Evolutionary conservation across 2,113 vertebrate genomes (phyloP).

Genomic region (Cichladusa arquata): DNA sequence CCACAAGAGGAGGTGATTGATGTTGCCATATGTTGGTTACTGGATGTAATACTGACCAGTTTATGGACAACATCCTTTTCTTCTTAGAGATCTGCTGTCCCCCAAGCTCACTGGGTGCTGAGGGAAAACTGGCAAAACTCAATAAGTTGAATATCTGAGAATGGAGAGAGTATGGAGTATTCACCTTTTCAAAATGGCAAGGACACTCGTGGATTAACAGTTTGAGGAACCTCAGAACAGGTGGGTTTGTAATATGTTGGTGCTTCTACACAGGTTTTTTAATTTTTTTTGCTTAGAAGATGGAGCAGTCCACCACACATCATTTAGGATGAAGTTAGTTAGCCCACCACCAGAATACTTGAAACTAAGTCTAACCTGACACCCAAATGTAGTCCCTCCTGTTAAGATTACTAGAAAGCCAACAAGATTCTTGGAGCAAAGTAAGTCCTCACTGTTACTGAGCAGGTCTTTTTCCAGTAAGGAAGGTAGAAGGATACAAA

Average conservation of each 20-base stretch:
- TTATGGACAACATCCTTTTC: background rate
- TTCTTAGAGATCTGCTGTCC: background rate
- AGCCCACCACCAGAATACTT: background rate
- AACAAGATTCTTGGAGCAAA: background rate
- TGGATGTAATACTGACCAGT: background rate
- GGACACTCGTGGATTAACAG: background rate
- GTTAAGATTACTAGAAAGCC: background rate
- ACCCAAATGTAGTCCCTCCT: background rate
- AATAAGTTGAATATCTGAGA: background rate
- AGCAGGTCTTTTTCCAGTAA: background rate
- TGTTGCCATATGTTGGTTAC: background rate
- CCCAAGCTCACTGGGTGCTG: background rate
- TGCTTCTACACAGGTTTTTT: background rate
- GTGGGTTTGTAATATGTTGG: background rate
- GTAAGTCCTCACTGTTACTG: background rate
- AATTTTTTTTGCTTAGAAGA: background rate
- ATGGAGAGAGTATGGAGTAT: background rate
- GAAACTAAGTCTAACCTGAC: background rate
- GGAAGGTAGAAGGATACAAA: background rate
- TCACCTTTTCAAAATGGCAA: background rate
- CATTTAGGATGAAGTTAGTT: background rate
- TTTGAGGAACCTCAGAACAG: background rate
- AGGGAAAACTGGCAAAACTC: background rate
- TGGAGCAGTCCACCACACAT: background rate
- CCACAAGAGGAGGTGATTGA: background rate